A percentile compares a stretch with the other conserved stretches of the same genome.
These are phyloP conservation scores for Aspidiotus destructor DNA, from an alignment of 2,888 invertebrate genomes.

Conservation along the genomic window DNA sequence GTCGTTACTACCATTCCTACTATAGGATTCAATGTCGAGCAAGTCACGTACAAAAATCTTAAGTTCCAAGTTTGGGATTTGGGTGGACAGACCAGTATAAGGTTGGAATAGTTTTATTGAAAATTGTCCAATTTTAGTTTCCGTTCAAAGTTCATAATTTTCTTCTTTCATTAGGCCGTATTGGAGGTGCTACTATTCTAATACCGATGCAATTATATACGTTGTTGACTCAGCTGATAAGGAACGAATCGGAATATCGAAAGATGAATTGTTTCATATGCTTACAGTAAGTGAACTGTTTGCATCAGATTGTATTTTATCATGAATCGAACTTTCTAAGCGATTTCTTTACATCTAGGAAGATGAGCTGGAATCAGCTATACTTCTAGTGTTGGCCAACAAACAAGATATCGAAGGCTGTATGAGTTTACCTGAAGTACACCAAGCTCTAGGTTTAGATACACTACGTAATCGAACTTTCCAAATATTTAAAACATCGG, in stretches of 20 bases:
- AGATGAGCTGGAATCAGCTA: conserved; percentile 91
- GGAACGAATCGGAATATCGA: conserved; percentile 97
- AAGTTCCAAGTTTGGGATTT: conserved; percentile 99
- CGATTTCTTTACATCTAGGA: conserved; percentile 52
- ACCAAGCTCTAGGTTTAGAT: conserved; percentile 89
- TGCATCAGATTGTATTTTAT: neutral
- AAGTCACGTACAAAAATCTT: conserved; percentile 96
- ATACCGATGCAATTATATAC: conserved; percentile 99
- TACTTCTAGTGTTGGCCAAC: conserved; percentile 93
- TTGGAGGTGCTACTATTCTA: conserved; percentile 99
- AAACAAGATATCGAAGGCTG: conserved; percentile 99
- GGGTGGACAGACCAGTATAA: conserved; percentile 97
- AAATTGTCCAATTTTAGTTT: neutral
- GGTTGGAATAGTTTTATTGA: conserved; percentile 49
- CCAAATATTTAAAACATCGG: conserved; percentile 99
- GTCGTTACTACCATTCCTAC: conserved; percentile 98
- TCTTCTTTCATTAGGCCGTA: conserved; percentile 67
- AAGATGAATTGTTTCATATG: conserved; percentile 96
- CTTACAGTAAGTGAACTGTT: conserved; percentile 65
- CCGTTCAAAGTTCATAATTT: conserved; percentile 11
- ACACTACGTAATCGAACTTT: conserved; percentile 93
- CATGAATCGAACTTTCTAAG: neutral
- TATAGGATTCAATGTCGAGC: conserved; percentile 98
- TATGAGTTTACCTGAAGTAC: conserved; percentile 91
- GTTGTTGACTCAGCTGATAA: conserved; percentile 98